Evolutionary conservation across 2,113 vertebrate genomes (phyloP).

Genomic region (Heliornis fulica): DNA sequence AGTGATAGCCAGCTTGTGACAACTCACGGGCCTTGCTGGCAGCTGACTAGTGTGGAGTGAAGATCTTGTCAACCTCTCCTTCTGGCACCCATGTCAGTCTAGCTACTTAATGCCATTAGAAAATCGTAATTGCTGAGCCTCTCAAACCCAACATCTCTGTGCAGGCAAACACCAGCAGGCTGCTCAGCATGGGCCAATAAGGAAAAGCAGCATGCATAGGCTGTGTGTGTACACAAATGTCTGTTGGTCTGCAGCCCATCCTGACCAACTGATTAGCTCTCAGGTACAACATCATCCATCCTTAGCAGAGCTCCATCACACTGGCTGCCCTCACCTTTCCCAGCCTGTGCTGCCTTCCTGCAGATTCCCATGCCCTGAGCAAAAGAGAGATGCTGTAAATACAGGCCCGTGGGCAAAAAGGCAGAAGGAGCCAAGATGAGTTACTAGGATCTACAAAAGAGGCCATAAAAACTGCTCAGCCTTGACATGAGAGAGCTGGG

Average conservation of each 20-base stretch:
- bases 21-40: neutral
- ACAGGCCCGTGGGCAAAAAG: neutral
- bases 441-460: neutral
- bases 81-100: neutral
- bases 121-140: neutral
- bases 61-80: neutral
- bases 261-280: neutral
- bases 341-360: neutral
- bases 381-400: neutral
- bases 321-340: neutral
- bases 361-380: neutral
- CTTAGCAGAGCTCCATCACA: neutral
- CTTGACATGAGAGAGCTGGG: neutral
- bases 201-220: neutral
- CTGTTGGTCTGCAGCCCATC: neutral
- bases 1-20: neutral
- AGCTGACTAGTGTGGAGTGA: neutral
- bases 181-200: neutral
- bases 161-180: neutral
- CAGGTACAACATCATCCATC: neutral
- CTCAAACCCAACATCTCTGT: neutral
- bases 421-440: neutral
- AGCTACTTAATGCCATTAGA: neutral
- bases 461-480: neutral
- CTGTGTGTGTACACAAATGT: neutral